These are phyloP conservation scores for Perdita meconis DNA, from an alignment of 2,888 invertebrate species.

Conservation along the genomic window DNA sequence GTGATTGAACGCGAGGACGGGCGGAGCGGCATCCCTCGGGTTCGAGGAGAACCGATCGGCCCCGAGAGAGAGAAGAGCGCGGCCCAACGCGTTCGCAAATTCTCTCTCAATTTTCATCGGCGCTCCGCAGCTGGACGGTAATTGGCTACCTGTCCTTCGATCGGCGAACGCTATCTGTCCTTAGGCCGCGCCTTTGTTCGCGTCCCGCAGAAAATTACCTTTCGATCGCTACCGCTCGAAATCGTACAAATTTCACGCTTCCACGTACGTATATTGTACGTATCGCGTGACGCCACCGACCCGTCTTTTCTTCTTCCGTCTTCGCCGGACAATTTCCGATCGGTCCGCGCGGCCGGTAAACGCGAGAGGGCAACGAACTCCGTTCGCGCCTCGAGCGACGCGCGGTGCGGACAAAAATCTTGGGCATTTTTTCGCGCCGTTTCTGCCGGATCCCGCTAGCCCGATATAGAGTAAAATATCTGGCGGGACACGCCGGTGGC, in stretches of 20 bases:
- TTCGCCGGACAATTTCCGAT: neutral
- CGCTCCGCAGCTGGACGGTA: slow-evolving; percentile 68
- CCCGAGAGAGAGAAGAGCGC: slow-evolving; percentile 34
- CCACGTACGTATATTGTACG: no score
- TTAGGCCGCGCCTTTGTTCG: slow-evolving; percentile 46
- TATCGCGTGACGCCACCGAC: slow-evolving; percentile 40
- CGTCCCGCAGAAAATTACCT: slow-evolving; percentile 52
- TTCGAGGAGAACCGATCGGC: slow-evolving; percentile 21
- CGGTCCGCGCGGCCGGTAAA: neutral
- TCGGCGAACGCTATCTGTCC: slow-evolving; percentile 49
- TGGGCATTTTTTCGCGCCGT: slow-evolving; percentile 24
- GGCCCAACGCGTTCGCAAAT: slow-evolving; percentile 68
- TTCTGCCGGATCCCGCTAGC: slow-evolving; percentile 13
- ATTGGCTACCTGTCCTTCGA: slow-evolving; percentile 68
- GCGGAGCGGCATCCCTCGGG: slow-evolving; percentile 40
- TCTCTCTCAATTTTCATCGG: slow-evolving; percentile 71
- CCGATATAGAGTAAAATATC: slow-evolving; percentile 55
- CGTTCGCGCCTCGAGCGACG: neutral
- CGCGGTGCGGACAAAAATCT: slow-evolving; percentile 24
- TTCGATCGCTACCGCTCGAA: neutral
- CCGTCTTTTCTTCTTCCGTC: slow-evolving; percentile 6
- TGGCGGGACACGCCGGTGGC: slow-evolving; percentile 29
- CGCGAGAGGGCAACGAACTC: slow-evolving; percentile 27
- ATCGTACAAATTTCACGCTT: slow-evolving; percentile 9
- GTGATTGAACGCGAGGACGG: neutral